Base-by-base conservation (phyloP, 2,113 vertebrate species). In the Paracanthobrama guichenoti region DNA sequence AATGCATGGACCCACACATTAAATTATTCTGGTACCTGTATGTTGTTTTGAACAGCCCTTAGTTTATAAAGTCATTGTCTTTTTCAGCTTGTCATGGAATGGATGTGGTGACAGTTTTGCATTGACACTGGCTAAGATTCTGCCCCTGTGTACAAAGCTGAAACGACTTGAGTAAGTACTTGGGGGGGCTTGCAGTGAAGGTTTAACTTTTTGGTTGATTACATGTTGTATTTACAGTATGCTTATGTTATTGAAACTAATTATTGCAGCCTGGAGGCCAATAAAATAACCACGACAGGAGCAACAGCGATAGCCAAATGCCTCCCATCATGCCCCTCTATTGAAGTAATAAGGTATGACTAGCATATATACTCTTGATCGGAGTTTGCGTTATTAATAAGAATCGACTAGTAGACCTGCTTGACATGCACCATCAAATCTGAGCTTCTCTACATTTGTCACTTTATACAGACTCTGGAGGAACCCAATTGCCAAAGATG, bases 61-160 rank as follows among this genome's bases (percentile, higher is more conserved):
- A 55, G 46, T 42, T 35, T 78, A n/a, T 79, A 12, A 72, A 31
- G 18, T 4, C 3, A 84, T 50, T 69, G 28, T 77, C 14, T 39
- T 64, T 88, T 0, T 71, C 85, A 99, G 97, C 88, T 80, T 99
- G 78, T 95, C 96, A 1, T 98, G 97, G 97, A 98, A 98, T 6
- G 3, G 77, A n/a, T 95, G 97, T 3, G 93, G 91, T 3, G 95
- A 99, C 0, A 81, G 94, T 31, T 93, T 95, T 44, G 95, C 93
- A 3, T 44, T 0, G 1, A 93, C 92, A 59, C 2, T 99, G 85
- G 93, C 94, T 72, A 78, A 11, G 53, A 84, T 94, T 77, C 89
- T 98, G 24, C 94, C 95, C 0, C 44, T 57, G 31, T 95, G 97
- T 94, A 86, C 66, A 16, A 92, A 72, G 48, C 90, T 98, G 88